Evolutionary conservation across 1,140 invertebrate species (phyloP), one percentile per base, ranked within the genome.

Genomic region (Trichonephila inaurata): DNA sequence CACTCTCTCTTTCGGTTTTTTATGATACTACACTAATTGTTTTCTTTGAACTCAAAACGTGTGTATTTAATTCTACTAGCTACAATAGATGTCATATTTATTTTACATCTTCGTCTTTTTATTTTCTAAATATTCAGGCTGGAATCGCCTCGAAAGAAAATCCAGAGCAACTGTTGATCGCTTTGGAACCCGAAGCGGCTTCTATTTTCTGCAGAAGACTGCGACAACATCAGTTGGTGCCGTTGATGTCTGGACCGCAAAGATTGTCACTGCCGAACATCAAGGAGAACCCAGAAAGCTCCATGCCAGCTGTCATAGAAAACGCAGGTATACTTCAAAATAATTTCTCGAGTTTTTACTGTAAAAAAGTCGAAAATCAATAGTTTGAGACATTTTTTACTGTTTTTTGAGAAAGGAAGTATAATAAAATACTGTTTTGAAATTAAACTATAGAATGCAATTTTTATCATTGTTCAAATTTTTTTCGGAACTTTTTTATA

Each of bases 101-200:
- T 40, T 4, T 40, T 40, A 40, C 33, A 40, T 12, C 10, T 51
- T 51, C 51, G 51, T 51, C 7, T 51, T 51, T 12, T 51, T 10
- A 51, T 10, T 51, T 10, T 51, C 33, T 51, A 51, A 51, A 51
- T 51, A 51, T 51, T 8, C 92, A 97, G 96, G 97, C 97, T 85
- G 97, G 96, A n/a, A 95, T 97, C 66, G 96, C 96, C 19, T 96
- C 95, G 24, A 91, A 95, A 7, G 95, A 96, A 44, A 95, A 95
- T 91, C 96, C 96, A 16, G 96, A 97, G 33, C 96, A 96, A 64
- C 95, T 97, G 21, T 94, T 97, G 5, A 97, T 97, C 90, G 96
- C 97, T 18, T 95, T 97, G 86, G 97, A 97, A 95, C 97, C 97
- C 0, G 97, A 97, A 95, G 97, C 96, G 8, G 97, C 97, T 8